Evolutionary conservation across 1,140 invertebrate species (phyloP), one percentile per base, ranked within the genome.

Genomic region (Liolophura sinensis): DNA sequence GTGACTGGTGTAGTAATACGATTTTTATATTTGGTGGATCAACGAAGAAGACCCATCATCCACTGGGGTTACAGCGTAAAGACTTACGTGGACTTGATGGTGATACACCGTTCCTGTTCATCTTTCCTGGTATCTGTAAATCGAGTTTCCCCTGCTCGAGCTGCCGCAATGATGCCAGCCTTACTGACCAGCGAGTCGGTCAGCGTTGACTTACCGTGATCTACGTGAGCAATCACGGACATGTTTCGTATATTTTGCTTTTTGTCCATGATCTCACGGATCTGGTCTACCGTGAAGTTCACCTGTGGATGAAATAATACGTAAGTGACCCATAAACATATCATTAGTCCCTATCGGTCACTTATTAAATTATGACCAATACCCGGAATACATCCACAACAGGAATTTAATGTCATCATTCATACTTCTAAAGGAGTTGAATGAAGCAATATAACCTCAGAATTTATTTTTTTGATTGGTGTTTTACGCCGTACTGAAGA

Each of bases 141-240:
- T 70, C 98, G 89, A 9, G 95, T 98, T 86, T 99, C 98, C 77
- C 98, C 98, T 79, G 98, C 98, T 81, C 98, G 97, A 49, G 96
- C 92, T 75, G 92, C 92, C 75, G 98, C 97, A 87, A 99, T 99
- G 84, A 99, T 99, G 89, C 98, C 98, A 81, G 97, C 98, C 87
- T 99, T 99, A 63, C 96, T 97, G 56, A 99, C 97, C 76, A 99
- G 89, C 60, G 98, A 99, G 87, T 99, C 98, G 55, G 98, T 99
- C 84, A 99, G 85, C 59, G 98, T 99, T 74, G 97, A 99, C 87
- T 99, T 99, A 83, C 98, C 98, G 86, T 99, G 98, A 89, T 99
- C 98, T 68, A 99, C 98, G 87, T 99, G 98, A 78, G 98, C 98
- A 87, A 99, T 99, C 86, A 99, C 98, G 84, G 97, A 99, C 97